These are phyloP conservation scores for Machaerirhynchus nigripectus DNA, from an alignment of 2,113 vertebrate genomes.

Conservation along the genomic window DNA sequence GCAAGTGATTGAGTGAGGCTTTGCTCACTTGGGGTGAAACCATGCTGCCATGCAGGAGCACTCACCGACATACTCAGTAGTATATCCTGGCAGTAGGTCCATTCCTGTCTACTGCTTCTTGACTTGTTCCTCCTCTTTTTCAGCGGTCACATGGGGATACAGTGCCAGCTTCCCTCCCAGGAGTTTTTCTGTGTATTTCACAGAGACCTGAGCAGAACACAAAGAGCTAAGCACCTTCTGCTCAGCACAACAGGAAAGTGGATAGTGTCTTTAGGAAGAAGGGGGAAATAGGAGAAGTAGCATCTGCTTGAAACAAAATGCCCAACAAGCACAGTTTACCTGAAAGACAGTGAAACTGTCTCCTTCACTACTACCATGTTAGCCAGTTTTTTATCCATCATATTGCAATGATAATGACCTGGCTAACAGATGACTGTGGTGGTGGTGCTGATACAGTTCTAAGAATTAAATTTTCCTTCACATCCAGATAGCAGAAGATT, in stretches of 20 bases:
- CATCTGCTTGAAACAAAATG: not conserved
- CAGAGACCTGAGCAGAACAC: not conserved
- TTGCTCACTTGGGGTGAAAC: not conserved
- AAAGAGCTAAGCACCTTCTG: not conserved
- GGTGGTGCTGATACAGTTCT: not conserved
- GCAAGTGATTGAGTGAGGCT: accelerated
- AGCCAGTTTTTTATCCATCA: not conserved
- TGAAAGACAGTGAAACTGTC: not conserved
- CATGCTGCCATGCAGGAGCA: not conserved
- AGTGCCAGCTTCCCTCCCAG: not conserved
- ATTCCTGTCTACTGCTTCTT: not conserved
- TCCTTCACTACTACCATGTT: not conserved
- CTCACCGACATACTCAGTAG: not conserved
- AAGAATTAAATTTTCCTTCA: not conserved
- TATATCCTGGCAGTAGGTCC: not conserved
- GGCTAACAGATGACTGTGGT: not conserved
- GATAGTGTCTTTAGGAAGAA: not conserved
- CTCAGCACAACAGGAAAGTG: not conserved
- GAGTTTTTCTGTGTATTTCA: not conserved
- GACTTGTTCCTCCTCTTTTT: not conserved
- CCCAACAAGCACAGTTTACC: not conserved
- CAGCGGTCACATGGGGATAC: not conserved
- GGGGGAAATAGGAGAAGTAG: not conserved
- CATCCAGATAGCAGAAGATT: not conserved
- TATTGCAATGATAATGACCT: not conserved